Evolutionary conservation across 2,888 invertebrate species (phyloP).

Genomic region (Trissonchulus latispiculum): DNA sequence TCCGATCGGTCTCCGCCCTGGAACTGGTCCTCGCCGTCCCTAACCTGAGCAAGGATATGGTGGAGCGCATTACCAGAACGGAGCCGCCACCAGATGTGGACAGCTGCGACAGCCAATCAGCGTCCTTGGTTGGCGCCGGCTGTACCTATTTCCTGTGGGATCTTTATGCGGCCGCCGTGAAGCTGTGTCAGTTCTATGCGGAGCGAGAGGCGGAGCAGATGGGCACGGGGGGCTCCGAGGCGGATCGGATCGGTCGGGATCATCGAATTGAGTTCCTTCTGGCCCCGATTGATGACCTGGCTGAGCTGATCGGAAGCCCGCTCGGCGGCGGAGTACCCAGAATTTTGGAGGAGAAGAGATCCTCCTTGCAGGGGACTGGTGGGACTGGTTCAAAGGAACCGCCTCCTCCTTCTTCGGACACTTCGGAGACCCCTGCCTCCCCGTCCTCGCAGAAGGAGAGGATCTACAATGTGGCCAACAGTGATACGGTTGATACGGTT

Average conservation of each 20-base stretch:
- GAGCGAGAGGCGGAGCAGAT: not conserved
- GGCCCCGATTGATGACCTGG: conserved; percentile 9
- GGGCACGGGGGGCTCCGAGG: not conserved
- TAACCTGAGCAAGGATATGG: not conserved
- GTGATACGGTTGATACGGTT: conserved; percentile 1
- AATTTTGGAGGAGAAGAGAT: not conserved
- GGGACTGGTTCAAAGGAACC: too few relatives aligned
- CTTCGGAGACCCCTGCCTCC: not conserved
- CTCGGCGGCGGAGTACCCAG: not conserved
- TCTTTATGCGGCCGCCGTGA: not conserved
- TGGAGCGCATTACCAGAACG: not conserved
- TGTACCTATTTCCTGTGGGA: not conserved
- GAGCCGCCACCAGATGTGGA: not conserved
- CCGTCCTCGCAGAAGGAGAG: not conserved
- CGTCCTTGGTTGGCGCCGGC: not conserved
- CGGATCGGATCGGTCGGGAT: conserved; percentile 1
- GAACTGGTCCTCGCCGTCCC: conserved; percentile 52
- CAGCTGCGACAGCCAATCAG: not conserved
- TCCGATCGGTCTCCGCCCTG: conserved; percentile 65
- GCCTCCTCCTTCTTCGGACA: not conserved
- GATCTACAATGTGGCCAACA: conserved; percentile 7
- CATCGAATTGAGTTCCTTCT: conserved; percentile 10
- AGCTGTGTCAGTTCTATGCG: not conserved
- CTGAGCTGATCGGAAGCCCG: not conserved
- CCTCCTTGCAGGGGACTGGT: not conserved